phyloP scores from a whole-genome alignment of 2,797 vertebrate genomes.

The Australoheros facetus region DNA sequence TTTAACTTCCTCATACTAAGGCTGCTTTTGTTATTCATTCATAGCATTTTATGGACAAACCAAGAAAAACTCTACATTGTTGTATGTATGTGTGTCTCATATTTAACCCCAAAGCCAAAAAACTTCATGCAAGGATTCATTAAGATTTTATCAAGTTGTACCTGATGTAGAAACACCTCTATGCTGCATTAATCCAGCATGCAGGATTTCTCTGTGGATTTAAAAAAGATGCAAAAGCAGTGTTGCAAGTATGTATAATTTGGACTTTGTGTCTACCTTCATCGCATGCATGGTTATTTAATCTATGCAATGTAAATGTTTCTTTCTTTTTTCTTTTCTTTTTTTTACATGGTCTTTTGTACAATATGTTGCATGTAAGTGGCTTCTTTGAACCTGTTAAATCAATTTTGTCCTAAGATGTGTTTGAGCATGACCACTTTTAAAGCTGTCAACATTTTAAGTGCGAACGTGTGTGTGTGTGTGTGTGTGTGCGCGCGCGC shows the following conservation, averaged over 20 bases:
- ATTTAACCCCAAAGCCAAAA: conserved; percentile 55
- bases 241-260: conserved; percentile 29
- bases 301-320: conserved; percentile 72
- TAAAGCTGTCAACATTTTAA: conserved; percentile 40
- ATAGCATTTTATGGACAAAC: conserved; percentile 23
- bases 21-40: conserved; percentile 35
- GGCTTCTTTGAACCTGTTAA: conserved; percentile 36
- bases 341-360: conserved; percentile 55
- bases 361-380: conserved; percentile 35
- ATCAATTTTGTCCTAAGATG: conserved; percentile 12
- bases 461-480: conserved; percentile 1
- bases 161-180: conserved; percentile 9
- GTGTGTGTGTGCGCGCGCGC: neutral
- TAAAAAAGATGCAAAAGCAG: conserved; percentile 11
- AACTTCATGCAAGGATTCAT: conserved; percentile 23
- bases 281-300: conserved; percentile 22
- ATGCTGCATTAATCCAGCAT: conserved; percentile 11
- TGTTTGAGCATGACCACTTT: conserved; percentile 65
- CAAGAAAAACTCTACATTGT: conserved; percentile 12
- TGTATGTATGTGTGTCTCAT: conserved; percentile 9
- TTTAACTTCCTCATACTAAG: conserved; percentile 24
- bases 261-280: conserved; percentile 11
- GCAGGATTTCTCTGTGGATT: conserved; percentile 15
- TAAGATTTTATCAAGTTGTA: conserved; percentile 35
- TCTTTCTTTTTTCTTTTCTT: conserved; percentile 10